Evolutionary conservation across 30 jellyfish, hydroid and myxozoan species (phyloP).

Genomic region (Hydra vulgaris): DNA sequence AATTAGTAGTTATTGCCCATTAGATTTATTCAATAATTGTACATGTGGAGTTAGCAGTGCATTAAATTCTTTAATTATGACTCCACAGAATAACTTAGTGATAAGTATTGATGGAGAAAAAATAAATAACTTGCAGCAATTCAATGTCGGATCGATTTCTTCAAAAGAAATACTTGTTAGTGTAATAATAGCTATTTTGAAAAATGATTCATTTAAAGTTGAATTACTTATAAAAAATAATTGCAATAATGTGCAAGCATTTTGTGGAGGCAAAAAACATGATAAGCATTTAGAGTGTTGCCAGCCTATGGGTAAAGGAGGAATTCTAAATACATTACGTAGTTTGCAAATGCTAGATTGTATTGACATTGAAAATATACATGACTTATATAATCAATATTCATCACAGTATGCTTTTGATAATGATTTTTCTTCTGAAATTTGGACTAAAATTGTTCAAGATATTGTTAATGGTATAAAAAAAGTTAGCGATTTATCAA

Average conservation of each 20-base stretch:
- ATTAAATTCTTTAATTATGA: constrained; percentile 30
- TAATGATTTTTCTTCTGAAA: constrained; percentile 18
- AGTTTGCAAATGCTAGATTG: constrained; percentile 30
- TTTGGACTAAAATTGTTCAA: constrained; percentile 33
- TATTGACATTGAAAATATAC: constrained; percentile 31
- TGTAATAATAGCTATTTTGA: constrained; percentile 1
- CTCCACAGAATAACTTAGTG: constrained; percentile 73
- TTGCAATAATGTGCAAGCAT: not conserved
- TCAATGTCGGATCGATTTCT: not conserved
- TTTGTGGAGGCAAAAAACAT: not conserved
- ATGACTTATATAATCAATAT: constrained; percentile 7
- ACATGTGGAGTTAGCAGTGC: constrained; percentile 42
- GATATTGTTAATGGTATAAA: not conserved
- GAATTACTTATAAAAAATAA: not conserved
- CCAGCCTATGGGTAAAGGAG: constrained; percentile 29
- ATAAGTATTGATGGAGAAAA: constrained; percentile 39
- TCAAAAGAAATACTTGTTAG: constrained; percentile 2
- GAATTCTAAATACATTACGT: constrained; percentile 30
- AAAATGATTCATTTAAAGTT: constrained; percentile 9
- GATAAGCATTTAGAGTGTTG: constrained; percentile 7
- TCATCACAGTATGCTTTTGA: not conserved
- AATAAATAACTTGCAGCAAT: not conserved
- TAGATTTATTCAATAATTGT: constrained; percentile 51
- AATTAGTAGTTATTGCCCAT: constrained; percentile 55
- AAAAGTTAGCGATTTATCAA: not conserved